Conservation (phyloP, 2,797 vertebrate genomes). For the Synanceia verrucosa region DNA sequence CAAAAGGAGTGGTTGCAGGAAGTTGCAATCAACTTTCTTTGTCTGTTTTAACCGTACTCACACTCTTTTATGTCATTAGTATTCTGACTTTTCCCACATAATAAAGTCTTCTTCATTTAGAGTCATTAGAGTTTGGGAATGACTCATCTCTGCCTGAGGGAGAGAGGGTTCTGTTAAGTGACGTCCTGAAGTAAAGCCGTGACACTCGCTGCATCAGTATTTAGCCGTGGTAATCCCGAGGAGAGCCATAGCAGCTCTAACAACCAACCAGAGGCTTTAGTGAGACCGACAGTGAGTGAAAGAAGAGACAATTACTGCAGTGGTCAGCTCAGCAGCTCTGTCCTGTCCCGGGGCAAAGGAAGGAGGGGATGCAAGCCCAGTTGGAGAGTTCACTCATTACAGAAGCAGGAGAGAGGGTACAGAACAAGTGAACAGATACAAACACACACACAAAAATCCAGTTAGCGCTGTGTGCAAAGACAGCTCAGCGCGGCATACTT, state of each 20-base stretch:
- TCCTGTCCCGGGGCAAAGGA: constrained; percentile 62
- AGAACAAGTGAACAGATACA: constrained; percentile 8
- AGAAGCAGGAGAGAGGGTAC: constrained; percentile 26
- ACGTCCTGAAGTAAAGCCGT: constrained; percentile 37
- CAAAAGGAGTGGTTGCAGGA: background rate
- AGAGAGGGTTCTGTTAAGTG: constrained; percentile 43
- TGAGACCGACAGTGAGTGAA: constrained; percentile 50
- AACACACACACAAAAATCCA: constrained; percentile 25
- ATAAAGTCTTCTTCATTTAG: constrained; percentile 54
- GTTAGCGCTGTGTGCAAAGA: constrained; percentile 30
- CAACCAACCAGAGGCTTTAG: constrained; percentile 47
- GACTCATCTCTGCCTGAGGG: constrained; percentile 52
- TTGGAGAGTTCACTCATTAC: constrained; percentile 55
- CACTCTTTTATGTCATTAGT: background rate
- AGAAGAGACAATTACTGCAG: constrained; percentile 63
- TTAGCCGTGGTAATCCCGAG: constrained; percentile 43
- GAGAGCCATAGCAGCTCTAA: constrained; percentile 46
- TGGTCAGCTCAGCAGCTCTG: constrained; percentile 65
- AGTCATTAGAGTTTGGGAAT: constrained; percentile 53
- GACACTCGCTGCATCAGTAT: constrained; percentile 42
- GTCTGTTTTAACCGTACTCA: background rate
- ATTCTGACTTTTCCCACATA: constrained; percentile 30
- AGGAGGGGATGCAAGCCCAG: constrained; percentile 34
- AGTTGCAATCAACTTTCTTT: background rate
- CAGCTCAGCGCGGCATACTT: constrained; percentile 31